These are phyloP conservation scores for Semicossyphus pulcher DNA, from an alignment of 2,113 vertebrate species.

Conservation along the genomic window DNA sequence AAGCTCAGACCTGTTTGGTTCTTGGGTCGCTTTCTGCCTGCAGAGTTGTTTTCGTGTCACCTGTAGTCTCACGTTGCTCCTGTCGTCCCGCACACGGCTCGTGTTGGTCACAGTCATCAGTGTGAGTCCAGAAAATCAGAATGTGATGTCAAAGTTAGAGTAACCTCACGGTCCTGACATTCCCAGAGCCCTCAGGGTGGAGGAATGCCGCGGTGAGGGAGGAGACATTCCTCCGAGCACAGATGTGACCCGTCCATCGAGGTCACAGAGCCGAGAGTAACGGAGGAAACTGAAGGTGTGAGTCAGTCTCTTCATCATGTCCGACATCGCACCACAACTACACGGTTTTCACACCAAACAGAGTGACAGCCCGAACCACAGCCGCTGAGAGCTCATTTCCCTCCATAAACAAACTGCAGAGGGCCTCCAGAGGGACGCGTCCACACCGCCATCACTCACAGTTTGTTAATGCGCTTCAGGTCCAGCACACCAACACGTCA, in stretches of 20 bases:
- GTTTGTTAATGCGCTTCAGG: slow-evolving; percentile 27
- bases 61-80: background rate
- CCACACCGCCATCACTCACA: slow-evolving; percentile 36
- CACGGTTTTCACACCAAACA: slow-evolving; percentile 40
- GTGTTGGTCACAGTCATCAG: slow-evolving; percentile 52
- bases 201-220: background rate
- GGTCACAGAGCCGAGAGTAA: slow-evolving; percentile 29
- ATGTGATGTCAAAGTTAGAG: background rate
- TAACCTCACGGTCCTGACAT: slow-evolving; percentile 24
- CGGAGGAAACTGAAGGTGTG: slow-evolving; percentile 45
- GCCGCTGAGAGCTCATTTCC: slow-evolving; percentile 60
- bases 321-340: slow-evolving; percentile 34
- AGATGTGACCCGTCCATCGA: slow-evolving; percentile 62
- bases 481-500: slow-evolving; percentile 25
- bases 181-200: slow-evolving; percentile 45
- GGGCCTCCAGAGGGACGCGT: slow-evolving; percentile 26
- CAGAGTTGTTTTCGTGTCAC: slow-evolving; percentile 15
- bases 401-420: slow-evolving; percentile 61
- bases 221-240: slow-evolving; percentile 45
- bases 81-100: slow-evolving; percentile 48
- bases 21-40: background rate
- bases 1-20: too few relatives aligned
- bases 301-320: slow-evolving; percentile 35
- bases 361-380: slow-evolving; percentile 34
- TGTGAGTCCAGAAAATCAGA: slow-evolving; percentile 4